Evolutionary conservation across 1,140 invertebrate species (phyloP).

Genomic region (Leptestheria dahalacensis): DNA sequence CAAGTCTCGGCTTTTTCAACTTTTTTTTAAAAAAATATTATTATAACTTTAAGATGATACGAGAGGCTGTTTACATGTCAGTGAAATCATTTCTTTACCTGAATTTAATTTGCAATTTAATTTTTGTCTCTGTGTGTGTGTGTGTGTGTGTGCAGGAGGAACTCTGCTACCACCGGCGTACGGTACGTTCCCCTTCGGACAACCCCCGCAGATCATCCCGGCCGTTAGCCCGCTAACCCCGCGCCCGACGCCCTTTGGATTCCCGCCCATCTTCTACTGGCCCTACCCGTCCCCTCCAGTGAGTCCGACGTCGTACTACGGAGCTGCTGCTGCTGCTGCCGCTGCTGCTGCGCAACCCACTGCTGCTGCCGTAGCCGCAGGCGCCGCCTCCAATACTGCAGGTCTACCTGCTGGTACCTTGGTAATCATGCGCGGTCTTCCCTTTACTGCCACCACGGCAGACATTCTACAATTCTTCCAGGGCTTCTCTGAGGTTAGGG

Average conservation of each 20-base stretch:
- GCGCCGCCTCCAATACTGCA: conserved; percentile 6
- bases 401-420: conserved; percentile 23
- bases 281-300: conserved; percentile 82
- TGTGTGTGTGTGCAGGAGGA: conserved; percentile 30
- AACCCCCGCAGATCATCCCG: conserved; percentile 30
- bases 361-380: conserved; percentile 7
- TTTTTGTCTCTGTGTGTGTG: background rate
- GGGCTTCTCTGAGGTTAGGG: conserved; percentile 33
- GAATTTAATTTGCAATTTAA: background rate
- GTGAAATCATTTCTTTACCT: too few relatives aligned
- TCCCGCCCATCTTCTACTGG: conserved; percentile 59
- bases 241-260: conserved; percentile 31
- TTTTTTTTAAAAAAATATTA: too few relatives aligned
- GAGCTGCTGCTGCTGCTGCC: conserved; percentile 33
- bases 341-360: conserved; percentile 25
- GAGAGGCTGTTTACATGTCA: too few relatives aligned
- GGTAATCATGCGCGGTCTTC: conserved; percentile 35
- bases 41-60: too few relatives aligned
- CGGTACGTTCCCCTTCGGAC: conserved; percentile 29
- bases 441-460: conserved; percentile 28
- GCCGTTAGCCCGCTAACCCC: conserved; percentile 35
- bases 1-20: too few relatives aligned
- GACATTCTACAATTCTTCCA: conserved; percentile 34
- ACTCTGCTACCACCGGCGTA: conserved; percentile 36
- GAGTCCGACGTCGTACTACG: conserved; percentile 69